Base-by-base conservation (phyloP, 2,888 invertebrate genomes). In the Pyrrhosoma nymphula region DNA sequence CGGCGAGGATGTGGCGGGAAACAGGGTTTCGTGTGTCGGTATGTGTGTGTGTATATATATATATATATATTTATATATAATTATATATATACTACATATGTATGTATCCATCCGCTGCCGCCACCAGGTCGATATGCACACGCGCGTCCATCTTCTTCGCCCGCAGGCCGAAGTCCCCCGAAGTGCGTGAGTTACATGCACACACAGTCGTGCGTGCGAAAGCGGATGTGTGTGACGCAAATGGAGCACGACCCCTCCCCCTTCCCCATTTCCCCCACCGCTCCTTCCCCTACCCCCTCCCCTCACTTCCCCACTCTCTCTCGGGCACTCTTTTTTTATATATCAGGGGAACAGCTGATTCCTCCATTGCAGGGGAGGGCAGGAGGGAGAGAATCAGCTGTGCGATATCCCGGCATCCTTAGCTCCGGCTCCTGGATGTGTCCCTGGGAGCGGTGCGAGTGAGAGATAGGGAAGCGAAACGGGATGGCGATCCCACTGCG, bases 301-400 rank as follows among this genome's bases (percentile, higher is more conserved):
- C 82, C 82, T 82, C 35, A 35, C 82, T 35, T 26, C 75, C 75
- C 14, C 82, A 0, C 35, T 35, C 35, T 14, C 82, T 35, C 35
- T 16, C 47, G 2, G 47, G 47, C 2, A 47, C 47, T 47, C 47
- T 47, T 47, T 47, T 47, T 82, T 82, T 82, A 47, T 47, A 8
- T 47, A 82, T 82, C n/a, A 14, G 60, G 30, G 82, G 82, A 82
- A 82, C 82, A 82, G 82, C 82, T 82, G 82, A 82, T 82, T 82
- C 82, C 82, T 14, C 82, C 82, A 82, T 82, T 82, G 6, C 60
- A 60, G 60, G 60, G 60, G 60, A 2, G 60, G 20, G 60, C 1
- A 20, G 60, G 60, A 18, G 82, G 16, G 35, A 14, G 35, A 35
- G 82, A 82, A 82, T 82, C 82, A 82, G 82, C 82, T 82, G 82